Evolutionary conservation across 2,797 vertebrate genomes (phyloP).

Genomic region (Sebastes flavidus): DNA sequence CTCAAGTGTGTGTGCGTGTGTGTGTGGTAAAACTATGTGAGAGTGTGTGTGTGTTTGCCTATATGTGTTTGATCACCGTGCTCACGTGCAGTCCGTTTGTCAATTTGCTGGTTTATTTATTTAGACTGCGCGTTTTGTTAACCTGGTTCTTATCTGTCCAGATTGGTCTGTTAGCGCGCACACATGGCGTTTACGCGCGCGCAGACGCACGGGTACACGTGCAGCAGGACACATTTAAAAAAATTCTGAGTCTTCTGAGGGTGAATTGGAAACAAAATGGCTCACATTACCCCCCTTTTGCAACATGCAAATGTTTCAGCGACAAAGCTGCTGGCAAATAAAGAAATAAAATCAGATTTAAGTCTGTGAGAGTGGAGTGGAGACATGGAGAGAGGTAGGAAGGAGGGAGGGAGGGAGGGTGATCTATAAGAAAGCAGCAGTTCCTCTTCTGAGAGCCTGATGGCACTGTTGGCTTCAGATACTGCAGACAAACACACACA

Average conservation of each 20-base stretch:
- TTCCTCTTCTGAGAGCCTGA: constrained; percentile 75
- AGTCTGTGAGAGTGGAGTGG: constrained; percentile 10
- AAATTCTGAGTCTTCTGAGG: not conserved
- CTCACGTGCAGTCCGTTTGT: not conserved
- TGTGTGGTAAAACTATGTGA: constrained; percentile 4
- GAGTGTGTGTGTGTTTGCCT: not conserved
- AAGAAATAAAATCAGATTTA: constrained; percentile 34
- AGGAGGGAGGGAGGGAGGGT: no score
- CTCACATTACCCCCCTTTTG: not conserved
- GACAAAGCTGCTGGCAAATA: constrained; percentile 19
- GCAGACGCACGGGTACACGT: not conserved
- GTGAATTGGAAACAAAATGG: not conserved
- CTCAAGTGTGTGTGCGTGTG: constrained; percentile 18
- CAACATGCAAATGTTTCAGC: not conserved
- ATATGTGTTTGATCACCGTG: not conserved
- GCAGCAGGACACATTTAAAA: not conserved
- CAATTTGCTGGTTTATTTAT: constrained; percentile 8
- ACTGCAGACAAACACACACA: constrained; percentile 35
- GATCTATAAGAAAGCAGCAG: constrained; percentile 42
- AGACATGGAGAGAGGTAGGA: not conserved
- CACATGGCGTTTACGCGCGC: constrained; percentile 6
- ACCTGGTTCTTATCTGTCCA: constrained; percentile 3
- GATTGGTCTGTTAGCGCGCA: not conserved
- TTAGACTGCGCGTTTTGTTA: constrained; percentile 5
- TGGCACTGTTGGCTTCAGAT: constrained; percentile 82